Evolutionary conservation across 1,140 invertebrate species (phyloP).

Genomic region (Sitobion miscanthi): DNA sequence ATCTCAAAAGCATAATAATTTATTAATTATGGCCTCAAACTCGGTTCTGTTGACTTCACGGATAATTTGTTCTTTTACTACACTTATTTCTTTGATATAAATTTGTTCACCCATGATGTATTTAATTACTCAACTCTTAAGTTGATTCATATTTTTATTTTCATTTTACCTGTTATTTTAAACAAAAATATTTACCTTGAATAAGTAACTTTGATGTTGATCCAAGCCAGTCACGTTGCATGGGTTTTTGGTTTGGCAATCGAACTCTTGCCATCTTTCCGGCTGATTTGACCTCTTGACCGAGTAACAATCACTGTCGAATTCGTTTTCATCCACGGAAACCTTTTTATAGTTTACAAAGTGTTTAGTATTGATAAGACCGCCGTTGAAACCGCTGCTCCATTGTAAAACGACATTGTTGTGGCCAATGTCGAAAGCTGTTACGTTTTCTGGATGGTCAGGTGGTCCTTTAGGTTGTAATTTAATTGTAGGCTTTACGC

Average conservation of each 20-base stretch:
- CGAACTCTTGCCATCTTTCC: slow-evolving; percentile 74
- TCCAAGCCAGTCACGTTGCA: slow-evolving; percentile 85
- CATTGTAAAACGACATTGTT: slow-evolving; percentile 80
- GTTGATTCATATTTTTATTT: not conserved
- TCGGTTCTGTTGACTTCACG: not conserved
- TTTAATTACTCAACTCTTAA: not conserved
- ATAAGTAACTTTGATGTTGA: slow-evolving; percentile 81
- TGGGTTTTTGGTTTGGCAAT: slow-evolving; percentile 82
- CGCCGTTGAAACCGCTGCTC: slow-evolving; percentile 90
- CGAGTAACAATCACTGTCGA: slow-evolving; percentile 60
- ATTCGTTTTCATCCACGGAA: slow-evolving; percentile 63
- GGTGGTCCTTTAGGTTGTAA: slow-evolving; percentile 85
- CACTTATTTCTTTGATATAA: not conserved
- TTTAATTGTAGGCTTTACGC: slow-evolving; percentile 76
- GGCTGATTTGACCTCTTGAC: slow-evolving; percentile 68
- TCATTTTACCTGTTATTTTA: not conserved
- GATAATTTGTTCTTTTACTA: not conserved
- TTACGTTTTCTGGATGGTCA: slow-evolving; percentile 77
- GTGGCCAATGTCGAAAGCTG: slow-evolving; percentile 74
- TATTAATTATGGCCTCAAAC: not conserved
- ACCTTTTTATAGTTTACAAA: slow-evolving; percentile 71
- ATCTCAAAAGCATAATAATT: not conserved
- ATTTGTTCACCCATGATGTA: not conserved
- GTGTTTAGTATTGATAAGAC: slow-evolving; percentile 82
- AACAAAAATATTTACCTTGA: slow-evolving; percentile 67